Evolutionary conservation across 92 coral and sea anemone genomes (phyloP), one percentile per base, ranked within the genome.

Genomic region (Actinostola sp.): DNA sequence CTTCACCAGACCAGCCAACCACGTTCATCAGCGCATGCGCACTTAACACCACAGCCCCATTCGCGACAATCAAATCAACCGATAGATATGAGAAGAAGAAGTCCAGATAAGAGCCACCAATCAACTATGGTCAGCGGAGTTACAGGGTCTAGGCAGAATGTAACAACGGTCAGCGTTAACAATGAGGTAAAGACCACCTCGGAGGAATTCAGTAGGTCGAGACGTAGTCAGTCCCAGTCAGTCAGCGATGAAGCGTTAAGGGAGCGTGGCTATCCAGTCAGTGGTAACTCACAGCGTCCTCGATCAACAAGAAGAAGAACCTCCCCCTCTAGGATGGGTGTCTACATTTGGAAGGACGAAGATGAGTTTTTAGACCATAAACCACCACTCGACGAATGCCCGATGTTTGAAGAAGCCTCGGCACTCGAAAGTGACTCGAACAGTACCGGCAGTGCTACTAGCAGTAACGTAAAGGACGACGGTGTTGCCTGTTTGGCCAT

Each of bases 221-320:
- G 42, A 36, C 42, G 42, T 4, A 36, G 4, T 4, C 11, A 4
- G 6, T 4, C 6, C 11, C 42, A 26, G n/a, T 3, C 2, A 13
- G 63, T 57, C 36, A 57, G 17, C n/a, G 63, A 57, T 2, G 63
- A 57, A 57, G 63, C 15, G 6, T 57, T 57, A 30, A 57, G 63
- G 29, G 63, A 57, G 29, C 63, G 63, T 26, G 63, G 63, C 13
- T 57, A 57, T 17, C 19, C 39, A 4, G 63, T 57, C 16, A 54
- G 23, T 2, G 31, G 4, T 15, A 19, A 27, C 28, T 28, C 63
- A 2, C 63, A 2, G n/a, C 63, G 63, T 2, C 25, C 10, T 0
- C 63, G 38, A 57, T 57, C 63, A 30, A 28, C 9, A 26, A 57
- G 36, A 29, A 27, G 15, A 14, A 7, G 63, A 57, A 35, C 25